These are phyloP conservation scores for Pentamera pediparva DNA, from an alignment of 53 echinoderm and acorn worm species.

Conservation along the genomic window DNA sequence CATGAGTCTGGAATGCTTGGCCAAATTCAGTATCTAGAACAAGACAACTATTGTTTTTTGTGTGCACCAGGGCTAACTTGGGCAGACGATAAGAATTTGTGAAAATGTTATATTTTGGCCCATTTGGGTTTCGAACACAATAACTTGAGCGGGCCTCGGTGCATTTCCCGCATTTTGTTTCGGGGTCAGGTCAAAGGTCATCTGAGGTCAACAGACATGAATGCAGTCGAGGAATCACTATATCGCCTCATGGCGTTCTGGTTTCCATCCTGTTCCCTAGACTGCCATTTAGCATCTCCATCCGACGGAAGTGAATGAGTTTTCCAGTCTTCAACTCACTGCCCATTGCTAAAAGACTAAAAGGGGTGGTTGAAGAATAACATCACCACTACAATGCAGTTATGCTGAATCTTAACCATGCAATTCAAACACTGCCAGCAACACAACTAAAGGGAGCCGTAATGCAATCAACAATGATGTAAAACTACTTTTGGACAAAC, in stretches of 20 bases:
- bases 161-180: too few species aligned
- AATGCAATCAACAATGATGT: too few species aligned
- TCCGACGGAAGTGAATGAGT: not conserved
- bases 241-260: not conserved
- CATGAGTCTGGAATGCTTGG: not conserved
- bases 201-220: too few species aligned
- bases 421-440: not conserved
- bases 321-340: not conserved
- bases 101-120: too few species aligned
- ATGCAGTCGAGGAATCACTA: not conserved
- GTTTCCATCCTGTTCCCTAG: not conserved
- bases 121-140: too few species aligned
- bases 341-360: not conserved
- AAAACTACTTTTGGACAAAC: not conserved
- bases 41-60: too few species aligned
- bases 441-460: not conserved
- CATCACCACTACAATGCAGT: too few species aligned
- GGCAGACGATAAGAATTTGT: not conserved
- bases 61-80: not conserved
- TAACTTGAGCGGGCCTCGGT: not conserved
- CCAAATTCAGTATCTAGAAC: not conserved
- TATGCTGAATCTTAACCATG: too few species aligned
- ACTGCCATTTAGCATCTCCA: too few species aligned
- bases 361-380: too few species aligned
- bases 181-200: too few species aligned